These are phyloP conservation scores for Umimayanthus kanabou DNA, from an alignment of 92 coral and sea anemone species.

Conservation along the genomic window DNA sequence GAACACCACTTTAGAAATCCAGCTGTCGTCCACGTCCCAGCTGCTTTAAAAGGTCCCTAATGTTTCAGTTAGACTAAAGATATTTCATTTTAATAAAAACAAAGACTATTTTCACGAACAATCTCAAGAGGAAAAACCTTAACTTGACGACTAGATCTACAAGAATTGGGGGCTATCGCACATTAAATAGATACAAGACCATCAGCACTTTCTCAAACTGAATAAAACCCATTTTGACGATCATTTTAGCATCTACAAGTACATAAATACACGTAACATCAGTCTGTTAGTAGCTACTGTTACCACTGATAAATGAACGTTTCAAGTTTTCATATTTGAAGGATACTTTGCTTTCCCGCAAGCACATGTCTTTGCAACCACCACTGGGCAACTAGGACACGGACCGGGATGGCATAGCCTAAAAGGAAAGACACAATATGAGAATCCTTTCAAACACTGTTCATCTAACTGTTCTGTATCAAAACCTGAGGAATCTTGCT, in stretches of 20 bases:
- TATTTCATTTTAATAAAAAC: too few relatives aligned
- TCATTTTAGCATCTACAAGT: not conserved
- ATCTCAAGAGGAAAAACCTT: too few relatives aligned
- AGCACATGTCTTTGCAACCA: constrained; percentile 78
- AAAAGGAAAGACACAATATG: not conserved
- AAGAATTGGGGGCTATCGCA: too few relatives aligned
- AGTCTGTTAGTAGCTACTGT: not conserved
- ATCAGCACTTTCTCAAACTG: not conserved
- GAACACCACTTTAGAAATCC: too few relatives aligned
- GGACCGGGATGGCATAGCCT: constrained; percentile 99
- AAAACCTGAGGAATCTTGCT: not conserved
- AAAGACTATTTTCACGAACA: too few relatives aligned
- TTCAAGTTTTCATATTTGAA: not conserved
- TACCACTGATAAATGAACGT: not conserved
- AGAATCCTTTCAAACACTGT: not conserved
- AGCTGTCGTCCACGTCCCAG: too few relatives aligned
- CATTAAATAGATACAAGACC: too few relatives aligned
- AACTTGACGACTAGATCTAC: too few relatives aligned
- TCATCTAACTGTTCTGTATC: not conserved
- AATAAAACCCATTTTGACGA: not conserved
- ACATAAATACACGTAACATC: not conserved
- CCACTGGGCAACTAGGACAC: constrained; percentile 95
- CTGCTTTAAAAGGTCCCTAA: too few relatives aligned
- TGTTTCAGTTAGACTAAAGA: too few relatives aligned
- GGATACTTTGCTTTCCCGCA: constrained; percentile 93